Percentiles rank a stretch among this genome's conserved stretches.
Conservation (phyloP, 1,140 invertebrate species). For the Diachasmimorpha longicaudata region DNA sequence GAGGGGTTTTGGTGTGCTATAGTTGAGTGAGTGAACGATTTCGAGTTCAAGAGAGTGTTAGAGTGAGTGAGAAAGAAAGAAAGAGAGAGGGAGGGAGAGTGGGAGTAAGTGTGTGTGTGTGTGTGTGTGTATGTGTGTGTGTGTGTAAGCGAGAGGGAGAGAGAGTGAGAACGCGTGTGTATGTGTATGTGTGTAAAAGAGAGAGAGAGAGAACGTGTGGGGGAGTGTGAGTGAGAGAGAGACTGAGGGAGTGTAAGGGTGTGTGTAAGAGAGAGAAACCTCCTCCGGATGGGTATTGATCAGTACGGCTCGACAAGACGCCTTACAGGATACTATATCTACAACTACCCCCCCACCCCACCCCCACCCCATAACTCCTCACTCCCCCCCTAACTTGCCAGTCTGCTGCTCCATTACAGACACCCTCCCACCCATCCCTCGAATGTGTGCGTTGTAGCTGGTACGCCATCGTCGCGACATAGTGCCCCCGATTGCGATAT, state of each 20-base stretch:
- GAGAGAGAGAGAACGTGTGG: neutral
- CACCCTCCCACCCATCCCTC: neutral
- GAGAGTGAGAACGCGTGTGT: too few species aligned
- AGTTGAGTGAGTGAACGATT: neutral
- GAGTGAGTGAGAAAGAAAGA: too few species aligned
- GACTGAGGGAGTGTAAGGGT: constrained; percentile 13
- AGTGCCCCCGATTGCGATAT: constrained; percentile 54
- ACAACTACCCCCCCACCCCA: constrained; percentile 9
- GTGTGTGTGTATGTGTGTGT: too few species aligned
- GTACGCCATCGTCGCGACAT: constrained; percentile 47
- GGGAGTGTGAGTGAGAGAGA: neutral
- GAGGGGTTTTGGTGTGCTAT: constrained; percentile 27
- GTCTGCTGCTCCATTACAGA: constrained; percentile 15
- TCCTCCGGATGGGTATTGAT: constrained; percentile 48
- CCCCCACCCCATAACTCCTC: neutral
- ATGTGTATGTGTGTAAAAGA: too few species aligned
- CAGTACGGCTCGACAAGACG: constrained; percentile 48
- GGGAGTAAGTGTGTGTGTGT: constrained; percentile 3
- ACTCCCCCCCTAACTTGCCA: too few species aligned
- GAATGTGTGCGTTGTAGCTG: neutral
- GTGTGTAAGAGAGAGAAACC: too few species aligned
- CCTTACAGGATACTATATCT: constrained; percentile 46
- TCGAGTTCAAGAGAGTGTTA: neutral
- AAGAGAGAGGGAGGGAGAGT: neutral
- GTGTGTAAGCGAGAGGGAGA: constrained; percentile 4